These are phyloP conservation scores for Notolepis coatsorum DNA, from an alignment of 2,797 vertebrate species.

Conservation along the genomic window DNA sequence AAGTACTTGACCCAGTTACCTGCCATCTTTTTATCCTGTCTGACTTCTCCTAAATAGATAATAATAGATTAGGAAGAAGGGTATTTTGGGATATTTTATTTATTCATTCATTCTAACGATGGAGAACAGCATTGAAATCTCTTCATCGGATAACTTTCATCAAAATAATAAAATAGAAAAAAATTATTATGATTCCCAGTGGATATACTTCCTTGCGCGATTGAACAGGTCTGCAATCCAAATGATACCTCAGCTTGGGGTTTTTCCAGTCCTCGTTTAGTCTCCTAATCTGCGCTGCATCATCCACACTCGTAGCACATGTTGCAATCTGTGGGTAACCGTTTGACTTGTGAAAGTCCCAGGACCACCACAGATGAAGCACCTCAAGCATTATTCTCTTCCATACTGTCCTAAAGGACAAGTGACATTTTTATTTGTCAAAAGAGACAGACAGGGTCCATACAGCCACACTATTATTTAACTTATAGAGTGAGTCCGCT, in stretches of 20 bases:
- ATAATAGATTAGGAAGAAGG: not conserved
- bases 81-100: too few relatives aligned
- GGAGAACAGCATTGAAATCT: too few relatives aligned
- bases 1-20: not conserved
- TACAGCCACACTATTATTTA: too few relatives aligned
- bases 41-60: not conserved
- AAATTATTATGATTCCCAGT: not conserved
- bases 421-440: too few relatives aligned
- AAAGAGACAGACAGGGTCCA: too few relatives aligned
- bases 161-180: not conserved
- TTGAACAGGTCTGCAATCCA: slow-evolving; percentile 4
- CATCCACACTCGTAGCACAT: not conserved
- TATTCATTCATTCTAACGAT: too few relatives aligned
- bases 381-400: too few relatives aligned
- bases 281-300: slow-evolving; percentile 1
- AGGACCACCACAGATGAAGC: too few relatives aligned
- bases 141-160: too few relatives aligned
- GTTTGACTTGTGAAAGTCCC: not conserved
- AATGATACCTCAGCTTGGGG: not conserved
- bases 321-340: not conserved
- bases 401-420: too few relatives aligned
- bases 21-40: not conserved
- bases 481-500: too few relatives aligned
- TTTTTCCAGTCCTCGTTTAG: not conserved
- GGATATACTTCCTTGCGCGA: not conserved